Percentiles rank a stretch among this genome's conserved stretches.
Evolutionary conservation across 2,888 invertebrate species (phyloP).

Genomic region (Adineta ricciae): DNA sequence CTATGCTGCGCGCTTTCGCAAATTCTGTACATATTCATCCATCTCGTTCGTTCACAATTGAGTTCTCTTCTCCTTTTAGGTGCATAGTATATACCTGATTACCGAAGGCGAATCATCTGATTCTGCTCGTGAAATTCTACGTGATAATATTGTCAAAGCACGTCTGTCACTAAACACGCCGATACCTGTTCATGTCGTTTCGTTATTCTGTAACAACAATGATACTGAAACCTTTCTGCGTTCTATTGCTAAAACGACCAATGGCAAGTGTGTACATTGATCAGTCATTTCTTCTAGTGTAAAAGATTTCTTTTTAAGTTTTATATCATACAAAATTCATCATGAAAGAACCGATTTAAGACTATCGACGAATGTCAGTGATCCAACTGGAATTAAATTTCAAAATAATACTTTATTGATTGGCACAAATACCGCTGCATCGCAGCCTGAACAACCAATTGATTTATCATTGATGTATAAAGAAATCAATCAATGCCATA

Average conservation of each 20-base stretch:
- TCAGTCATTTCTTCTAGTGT: too few relatives aligned
- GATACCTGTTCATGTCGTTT: constrained; percentile 45
- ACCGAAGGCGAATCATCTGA: constrained; percentile 46
- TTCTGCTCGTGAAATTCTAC: constrained; percentile 43
- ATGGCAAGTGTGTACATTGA: constrained; percentile 41
- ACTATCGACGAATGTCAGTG: not conserved
- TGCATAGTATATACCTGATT: constrained; percentile 47
- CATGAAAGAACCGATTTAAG: not conserved
- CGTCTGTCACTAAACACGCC: constrained; percentile 35
- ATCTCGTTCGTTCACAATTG: not conserved
- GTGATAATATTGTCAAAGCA: constrained; percentile 39
- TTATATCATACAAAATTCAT: not conserved
- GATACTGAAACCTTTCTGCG: constrained; percentile 44
- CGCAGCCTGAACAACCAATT: not conserved
- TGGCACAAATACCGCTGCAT: not conserved
- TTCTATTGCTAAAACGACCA: constrained; percentile 40
- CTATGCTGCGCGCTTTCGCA: constrained; percentile 42
- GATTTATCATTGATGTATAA: constrained; percentile 18
- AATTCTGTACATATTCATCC: constrained; percentile 36
- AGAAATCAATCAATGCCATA: constrained; percentile 14
- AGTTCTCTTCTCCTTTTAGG: constrained; percentile 38
- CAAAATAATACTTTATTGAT: not conserved
- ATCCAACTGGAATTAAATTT: constrained; percentile 12
- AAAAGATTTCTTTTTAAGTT: not conserved
- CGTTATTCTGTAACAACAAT: constrained; percentile 46